Conservation (phyloP, 2,797 vertebrate genomes). For the Molossus alvarezi region DNA sequence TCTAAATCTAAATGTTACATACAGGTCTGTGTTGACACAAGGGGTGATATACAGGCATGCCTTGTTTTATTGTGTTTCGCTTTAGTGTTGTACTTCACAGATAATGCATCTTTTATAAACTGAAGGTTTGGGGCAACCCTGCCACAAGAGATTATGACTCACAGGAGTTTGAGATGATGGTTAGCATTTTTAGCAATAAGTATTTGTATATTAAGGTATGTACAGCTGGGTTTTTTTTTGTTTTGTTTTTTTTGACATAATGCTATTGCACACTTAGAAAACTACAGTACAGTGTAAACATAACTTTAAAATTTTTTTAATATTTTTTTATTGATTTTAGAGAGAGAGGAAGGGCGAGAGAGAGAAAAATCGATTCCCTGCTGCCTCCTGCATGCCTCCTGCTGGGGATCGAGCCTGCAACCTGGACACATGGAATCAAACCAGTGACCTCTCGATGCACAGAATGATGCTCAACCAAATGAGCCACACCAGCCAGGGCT, state of each 20-base stretch:
- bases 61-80: too few relatives aligned
- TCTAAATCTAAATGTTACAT: neutral
- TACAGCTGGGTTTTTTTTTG: too few relatives aligned
- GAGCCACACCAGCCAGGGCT: too few relatives aligned
- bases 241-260: neutral
- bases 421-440: too few relatives aligned
- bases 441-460: too few relatives aligned
- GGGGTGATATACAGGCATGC: neutral
- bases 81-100: neutral
- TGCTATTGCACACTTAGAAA: neutral
- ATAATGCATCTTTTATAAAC: neutral
- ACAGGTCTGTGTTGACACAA: neutral
- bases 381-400: too few relatives aligned
- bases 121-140: neutral
- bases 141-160: neutral
- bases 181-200: neutral
- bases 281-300: neutral
- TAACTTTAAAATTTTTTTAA: too few relatives aligned
- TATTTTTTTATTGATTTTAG: too few relatives aligned
- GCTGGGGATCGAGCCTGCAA: too few relatives aligned
- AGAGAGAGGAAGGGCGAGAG: too few relatives aligned
- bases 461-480: too few relatives aligned
- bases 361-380: too few relatives aligned
- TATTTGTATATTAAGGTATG: neutral
- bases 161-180: neutral